Percentiles rank a stretch among this genome's conserved stretches.
Evolutionary conservation across 2,888 invertebrate species (phyloP).

Genomic region (Agrotis exclamationis): DNA sequence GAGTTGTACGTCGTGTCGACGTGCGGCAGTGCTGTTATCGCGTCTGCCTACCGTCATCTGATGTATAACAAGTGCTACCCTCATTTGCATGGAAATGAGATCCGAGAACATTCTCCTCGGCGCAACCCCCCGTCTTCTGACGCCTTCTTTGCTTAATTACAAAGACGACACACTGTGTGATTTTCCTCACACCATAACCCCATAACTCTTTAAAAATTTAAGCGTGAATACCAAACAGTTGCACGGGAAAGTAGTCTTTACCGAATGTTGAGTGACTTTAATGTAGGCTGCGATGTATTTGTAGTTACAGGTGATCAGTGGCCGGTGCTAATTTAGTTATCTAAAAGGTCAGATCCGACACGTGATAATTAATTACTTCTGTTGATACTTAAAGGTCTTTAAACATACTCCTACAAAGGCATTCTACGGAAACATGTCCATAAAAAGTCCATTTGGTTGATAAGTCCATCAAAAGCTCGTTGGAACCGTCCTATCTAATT

Average conservation of each 20-base stretch:
- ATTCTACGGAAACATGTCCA: conserved; percentile 30
- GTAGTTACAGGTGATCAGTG: conserved; percentile 50
- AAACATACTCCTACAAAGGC: conserved; percentile 33
- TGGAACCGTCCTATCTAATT: conserved; percentile 57
- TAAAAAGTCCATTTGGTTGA: conserved; percentile 67
- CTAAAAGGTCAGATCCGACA: conserved; percentile 59
- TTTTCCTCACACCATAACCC: conserved; percentile 68
- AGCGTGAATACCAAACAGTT: conserved; percentile 24
- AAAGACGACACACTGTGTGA: conserved; percentile 80
- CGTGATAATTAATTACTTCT: conserved; percentile 57
- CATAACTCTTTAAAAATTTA: conserved; percentile 61
- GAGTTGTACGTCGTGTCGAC: conserved; percentile 61
- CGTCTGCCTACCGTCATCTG: conserved; percentile 73
- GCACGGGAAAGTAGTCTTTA: background rate
- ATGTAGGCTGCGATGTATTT: conserved; percentile 19
- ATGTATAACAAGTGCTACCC: conserved; percentile 83
- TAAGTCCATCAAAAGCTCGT: conserved; percentile 65
- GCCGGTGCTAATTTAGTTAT: conserved; percentile 47
- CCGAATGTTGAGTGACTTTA: conserved; percentile 10
- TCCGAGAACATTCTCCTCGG: conserved; percentile 85
- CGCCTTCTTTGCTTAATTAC: conserved; percentile 89
- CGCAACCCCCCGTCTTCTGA: conserved; percentile 83
- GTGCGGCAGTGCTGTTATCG: conserved; percentile 66
- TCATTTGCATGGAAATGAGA: conserved; percentile 91
- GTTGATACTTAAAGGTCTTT: conserved; percentile 51